Evolutionary conservation across 53 echinoderm and acorn worm genomes (phyloP).

Genomic region (Stichopus horrens): DNA sequence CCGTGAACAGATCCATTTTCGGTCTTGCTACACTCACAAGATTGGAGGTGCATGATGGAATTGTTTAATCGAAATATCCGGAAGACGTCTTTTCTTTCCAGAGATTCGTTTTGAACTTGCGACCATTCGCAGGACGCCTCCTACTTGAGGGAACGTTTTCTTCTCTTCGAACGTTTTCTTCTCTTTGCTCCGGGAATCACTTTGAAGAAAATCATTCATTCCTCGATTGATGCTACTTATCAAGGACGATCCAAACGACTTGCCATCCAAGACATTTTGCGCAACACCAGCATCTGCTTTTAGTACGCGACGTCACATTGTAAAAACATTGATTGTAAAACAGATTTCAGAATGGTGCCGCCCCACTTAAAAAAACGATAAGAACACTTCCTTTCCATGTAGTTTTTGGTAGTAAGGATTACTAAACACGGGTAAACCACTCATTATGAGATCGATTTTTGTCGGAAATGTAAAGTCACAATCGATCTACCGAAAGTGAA

Average conservation of each 20-base stretch:
- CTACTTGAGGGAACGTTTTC: background rate
- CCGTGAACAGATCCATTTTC: constrained; percentile 48
- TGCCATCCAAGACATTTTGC: constrained; percentile 48
- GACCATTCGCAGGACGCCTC: background rate
- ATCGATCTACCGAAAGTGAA: constrained; percentile 62
- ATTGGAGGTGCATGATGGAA: background rate
- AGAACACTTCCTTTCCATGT: constrained; percentile 62
- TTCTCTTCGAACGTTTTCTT: background rate
- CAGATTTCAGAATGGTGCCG: constrained; percentile 59
- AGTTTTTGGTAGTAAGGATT: constrained; percentile 55
- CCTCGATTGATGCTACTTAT: constrained; percentile 9
- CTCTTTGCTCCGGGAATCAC: background rate
- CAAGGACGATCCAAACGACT: constrained; percentile 46
- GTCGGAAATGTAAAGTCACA: constrained; percentile 69
- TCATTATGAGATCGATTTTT: constrained; percentile 20
- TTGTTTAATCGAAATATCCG: constrained; percentile 15
- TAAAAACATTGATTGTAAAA: constrained; percentile 13
- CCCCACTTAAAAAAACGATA: constrained; percentile 53
- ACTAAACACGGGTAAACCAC: constrained; percentile 36
- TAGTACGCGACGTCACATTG: constrained; percentile 55
- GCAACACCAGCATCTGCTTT: constrained; percentile 48
- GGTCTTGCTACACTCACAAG: constrained; percentile 38
- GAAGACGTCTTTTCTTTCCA: background rate
- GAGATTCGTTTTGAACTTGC: background rate
- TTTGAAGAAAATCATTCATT: constrained; percentile 10